Conservation (phyloP, 2,797 vertebrate species). For the Anomalospiza imberbis region DNA sequence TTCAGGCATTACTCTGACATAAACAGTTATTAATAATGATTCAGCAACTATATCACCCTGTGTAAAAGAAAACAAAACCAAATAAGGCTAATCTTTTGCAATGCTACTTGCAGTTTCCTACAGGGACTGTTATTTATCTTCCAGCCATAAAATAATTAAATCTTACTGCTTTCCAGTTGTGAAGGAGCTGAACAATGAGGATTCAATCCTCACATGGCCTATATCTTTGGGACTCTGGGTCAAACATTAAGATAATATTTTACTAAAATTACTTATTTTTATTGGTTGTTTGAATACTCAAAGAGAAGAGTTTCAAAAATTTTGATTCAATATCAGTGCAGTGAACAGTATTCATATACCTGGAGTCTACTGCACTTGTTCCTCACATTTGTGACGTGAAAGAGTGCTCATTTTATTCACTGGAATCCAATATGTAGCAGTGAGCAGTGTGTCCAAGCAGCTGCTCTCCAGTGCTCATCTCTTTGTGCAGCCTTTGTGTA, state of each 20-base stretch:
- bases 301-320: neutral
- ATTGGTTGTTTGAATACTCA: neutral
- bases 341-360: neutral
- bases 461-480: neutral
- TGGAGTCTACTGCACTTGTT: neutral
- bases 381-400: neutral
- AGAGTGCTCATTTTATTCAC: neutral
- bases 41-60: neutral
- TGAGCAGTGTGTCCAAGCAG: neutral
- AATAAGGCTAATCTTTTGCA: slow-evolving; percentile 18
- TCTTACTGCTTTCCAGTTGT: neutral
- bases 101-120: neutral
- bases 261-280: neutral
- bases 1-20: neutral
- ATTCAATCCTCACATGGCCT: neutral
- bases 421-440: neutral
- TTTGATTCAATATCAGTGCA: neutral
- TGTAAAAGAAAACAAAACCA: slow-evolving; percentile 37
- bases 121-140: neutral
- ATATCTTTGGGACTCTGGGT: neutral
- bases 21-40: slow-evolving; percentile 36
- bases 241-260: neutral
- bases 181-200: neutral
- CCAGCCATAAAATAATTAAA: slow-evolving; percentile 5
- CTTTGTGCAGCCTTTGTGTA: neutral